Evolutionary conservation across 2,888 invertebrate species (phyloP).

Genomic region (Hyposoter didymator): DNA sequence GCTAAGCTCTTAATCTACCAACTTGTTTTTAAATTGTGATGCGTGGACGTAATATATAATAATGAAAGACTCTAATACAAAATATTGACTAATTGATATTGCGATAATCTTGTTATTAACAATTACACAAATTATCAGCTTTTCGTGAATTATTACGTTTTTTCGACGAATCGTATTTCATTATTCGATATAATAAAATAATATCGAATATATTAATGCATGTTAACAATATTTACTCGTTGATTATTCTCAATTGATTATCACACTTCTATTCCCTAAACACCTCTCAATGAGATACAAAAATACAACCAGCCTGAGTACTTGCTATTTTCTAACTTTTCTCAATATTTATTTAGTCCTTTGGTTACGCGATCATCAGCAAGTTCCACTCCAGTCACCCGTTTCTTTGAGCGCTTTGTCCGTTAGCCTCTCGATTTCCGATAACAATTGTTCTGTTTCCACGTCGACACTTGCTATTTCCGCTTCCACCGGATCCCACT

Average conservation of each 20-base stretch:
- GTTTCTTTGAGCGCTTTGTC: constrained; percentile 88
- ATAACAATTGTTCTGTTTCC: constrained; percentile 88
- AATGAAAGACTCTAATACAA: neutral
- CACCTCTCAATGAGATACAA: constrained; percentile 74
- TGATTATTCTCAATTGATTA: constrained; percentile 42
- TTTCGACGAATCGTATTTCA: constrained; percentile 10
- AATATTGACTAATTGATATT: constrained; percentile 9
- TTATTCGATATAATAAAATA: constrained; percentile 42
- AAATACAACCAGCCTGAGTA: constrained; percentile 78
- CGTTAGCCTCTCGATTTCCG: constrained; percentile 89
- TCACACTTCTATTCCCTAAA: constrained; percentile 57
- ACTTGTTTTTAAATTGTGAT: neutral
- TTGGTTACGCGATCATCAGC: constrained; percentile 74
- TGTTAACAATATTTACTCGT: constrained; percentile 43
- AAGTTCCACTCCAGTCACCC: constrained; percentile 84
- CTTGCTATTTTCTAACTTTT: constrained; percentile 45
- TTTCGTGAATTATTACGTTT: neutral
- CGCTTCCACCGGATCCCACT: constrained; percentile 88
- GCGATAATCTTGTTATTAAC: constrained; percentile 15
- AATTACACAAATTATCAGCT: constrained; percentile 14
- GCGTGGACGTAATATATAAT: neutral
- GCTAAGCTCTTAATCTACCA: neutral
- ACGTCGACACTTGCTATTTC: constrained; percentile 86
- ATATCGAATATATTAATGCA: constrained; percentile 27
- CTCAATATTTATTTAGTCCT: neutral